Conservation (phyloP, 2,113 vertebrate species). For the Recurvirostra avosetta region DNA sequence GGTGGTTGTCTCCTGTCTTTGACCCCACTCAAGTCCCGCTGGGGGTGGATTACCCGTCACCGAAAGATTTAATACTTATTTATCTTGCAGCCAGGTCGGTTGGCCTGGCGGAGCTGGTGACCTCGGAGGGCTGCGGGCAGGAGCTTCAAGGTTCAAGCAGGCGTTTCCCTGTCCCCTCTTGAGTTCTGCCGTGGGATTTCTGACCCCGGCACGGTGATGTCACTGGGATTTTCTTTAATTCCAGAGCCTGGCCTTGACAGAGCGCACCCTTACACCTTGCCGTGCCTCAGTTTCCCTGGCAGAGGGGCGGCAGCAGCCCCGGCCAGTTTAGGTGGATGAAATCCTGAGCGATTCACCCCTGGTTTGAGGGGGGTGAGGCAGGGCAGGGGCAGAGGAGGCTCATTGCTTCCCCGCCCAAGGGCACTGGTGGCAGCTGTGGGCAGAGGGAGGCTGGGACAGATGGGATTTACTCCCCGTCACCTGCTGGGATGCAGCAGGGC, state of each 20-base stretch:
- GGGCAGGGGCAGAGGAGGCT: neutral
- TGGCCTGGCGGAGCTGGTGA: neutral
- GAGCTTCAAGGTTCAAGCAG: neutral
- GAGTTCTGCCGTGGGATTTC: neutral
- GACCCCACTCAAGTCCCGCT: fast-evolving
- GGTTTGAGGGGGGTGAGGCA: neutral
- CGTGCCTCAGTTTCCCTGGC: neutral
- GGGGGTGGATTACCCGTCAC: neutral
- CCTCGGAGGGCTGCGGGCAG: neutral
- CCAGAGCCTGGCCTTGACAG: neutral
- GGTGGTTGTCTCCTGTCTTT: neutral
- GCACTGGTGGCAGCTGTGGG: too few species aligned
- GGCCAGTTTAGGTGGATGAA: neutral
- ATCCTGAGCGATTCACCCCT: neutral
- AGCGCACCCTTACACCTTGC: neutral
- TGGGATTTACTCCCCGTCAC: fast-evolving
- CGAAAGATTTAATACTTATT: neutral
- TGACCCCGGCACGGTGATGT: fast-evolving
- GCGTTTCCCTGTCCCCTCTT: neutral
- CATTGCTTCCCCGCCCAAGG: neutral
- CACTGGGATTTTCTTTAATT: neutral
- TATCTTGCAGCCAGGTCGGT: fast-evolving
- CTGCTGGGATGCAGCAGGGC: neutral
- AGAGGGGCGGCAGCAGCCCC: neutral
- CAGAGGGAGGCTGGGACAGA: neutral